Conservation (phyloP, 2,113 vertebrate genomes). For the Gnathonemus echidnorhynchus region DNA sequence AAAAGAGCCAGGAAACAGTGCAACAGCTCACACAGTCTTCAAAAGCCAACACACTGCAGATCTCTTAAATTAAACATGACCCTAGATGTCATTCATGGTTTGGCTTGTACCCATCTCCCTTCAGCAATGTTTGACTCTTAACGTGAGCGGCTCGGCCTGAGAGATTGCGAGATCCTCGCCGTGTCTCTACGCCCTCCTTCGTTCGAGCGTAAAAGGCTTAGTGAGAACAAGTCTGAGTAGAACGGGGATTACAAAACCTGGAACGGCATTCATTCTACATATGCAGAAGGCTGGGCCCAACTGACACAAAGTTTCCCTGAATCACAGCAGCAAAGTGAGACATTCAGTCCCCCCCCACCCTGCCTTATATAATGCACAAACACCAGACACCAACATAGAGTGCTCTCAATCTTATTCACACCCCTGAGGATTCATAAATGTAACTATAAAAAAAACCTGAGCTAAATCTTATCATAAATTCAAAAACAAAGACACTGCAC, state of each 20-base stretch:
- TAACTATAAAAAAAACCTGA: not conserved
- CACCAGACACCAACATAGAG: not conserved
- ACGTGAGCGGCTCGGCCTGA: not conserved
- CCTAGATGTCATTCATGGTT: not conserved
- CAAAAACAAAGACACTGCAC: not conserved
- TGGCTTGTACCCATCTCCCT: not conserved
- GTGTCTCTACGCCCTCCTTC: not conserved
- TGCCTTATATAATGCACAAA: not conserved
- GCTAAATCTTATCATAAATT: not conserved
- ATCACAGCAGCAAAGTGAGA: not conserved
- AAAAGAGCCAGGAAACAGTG: not conserved
- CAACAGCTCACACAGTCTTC: not conserved
- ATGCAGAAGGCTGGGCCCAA: not conserved
- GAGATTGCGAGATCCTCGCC: not conserved
- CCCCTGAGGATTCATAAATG: not conserved
- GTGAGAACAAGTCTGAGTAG: not conserved
- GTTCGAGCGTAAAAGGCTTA: not conserved
- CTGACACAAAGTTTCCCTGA: not conserved
- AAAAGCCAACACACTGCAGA: not conserved
- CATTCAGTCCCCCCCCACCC: not conserved
- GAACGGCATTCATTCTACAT: not conserved
- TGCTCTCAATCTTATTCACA: not conserved
- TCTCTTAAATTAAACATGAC: not conserved
- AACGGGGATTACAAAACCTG: not conserved
- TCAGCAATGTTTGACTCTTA: not conserved